Evolutionary conservation across 2,797 vertebrate species (phyloP).

Genomic region (Podarcis lilfordi): DNA sequence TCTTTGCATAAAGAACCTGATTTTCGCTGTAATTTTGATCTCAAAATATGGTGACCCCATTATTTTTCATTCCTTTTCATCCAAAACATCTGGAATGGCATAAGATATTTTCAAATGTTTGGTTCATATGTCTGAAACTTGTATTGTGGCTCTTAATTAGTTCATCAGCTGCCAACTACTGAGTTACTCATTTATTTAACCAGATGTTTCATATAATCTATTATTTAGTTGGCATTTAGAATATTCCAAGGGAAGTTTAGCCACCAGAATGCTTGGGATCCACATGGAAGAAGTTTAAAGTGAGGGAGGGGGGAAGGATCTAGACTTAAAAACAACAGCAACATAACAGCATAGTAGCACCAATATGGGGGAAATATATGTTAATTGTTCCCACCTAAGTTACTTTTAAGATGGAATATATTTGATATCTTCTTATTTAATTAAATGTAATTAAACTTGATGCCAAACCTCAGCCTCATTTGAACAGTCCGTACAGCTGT

Average conservation of each 20-base stretch:
- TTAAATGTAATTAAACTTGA: not conserved
- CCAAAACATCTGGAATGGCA: conserved; percentile 37
- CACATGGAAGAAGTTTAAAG: conserved; percentile 52
- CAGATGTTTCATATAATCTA: conserved; percentile 71
- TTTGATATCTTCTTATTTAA: not conserved
- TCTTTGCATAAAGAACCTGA: no score
- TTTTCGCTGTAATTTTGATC: no score
- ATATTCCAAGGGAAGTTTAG: conserved; percentile 57
- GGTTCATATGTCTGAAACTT: conserved; percentile 61
- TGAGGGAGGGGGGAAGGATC: not conserved
- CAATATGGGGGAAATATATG: not conserved
- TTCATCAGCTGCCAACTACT: conserved; percentile 66
- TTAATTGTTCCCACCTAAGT: not conserved
- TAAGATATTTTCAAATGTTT: conserved; percentile 27
- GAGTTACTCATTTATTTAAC: conserved; percentile 66
- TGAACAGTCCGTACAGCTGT: not conserved
- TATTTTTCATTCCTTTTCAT: no score
- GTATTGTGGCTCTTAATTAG: conserved; percentile 66
- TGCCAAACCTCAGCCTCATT: conserved; percentile 2
- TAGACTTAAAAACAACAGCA: not conserved
- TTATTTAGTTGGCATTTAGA: conserved; percentile 66
- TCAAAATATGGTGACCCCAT: no score
- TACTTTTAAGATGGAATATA: conserved; percentile 8
- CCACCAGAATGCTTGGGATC: conserved; percentile 57
- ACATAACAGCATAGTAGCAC: conserved; percentile 46